phyloP scores from a whole-genome alignment of 2,888 invertebrate genomes.

The Rosalia funebris region DNA sequence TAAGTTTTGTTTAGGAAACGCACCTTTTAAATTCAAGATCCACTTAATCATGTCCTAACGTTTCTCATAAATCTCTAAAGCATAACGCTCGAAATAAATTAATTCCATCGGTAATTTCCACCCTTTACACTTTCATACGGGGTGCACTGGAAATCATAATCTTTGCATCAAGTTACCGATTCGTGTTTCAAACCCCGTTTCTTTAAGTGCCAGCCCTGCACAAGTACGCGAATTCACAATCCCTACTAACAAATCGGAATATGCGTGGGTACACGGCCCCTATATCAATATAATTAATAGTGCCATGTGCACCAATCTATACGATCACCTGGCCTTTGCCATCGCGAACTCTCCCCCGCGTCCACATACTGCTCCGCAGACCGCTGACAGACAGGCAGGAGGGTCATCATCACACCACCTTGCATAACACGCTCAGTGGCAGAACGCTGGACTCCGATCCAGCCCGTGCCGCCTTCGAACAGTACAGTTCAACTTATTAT shows the following conservation, averaged over 20 bases:
- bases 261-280: conserved; percentile 40
- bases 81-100: too few relatives aligned
- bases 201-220: too few relatives aligned
- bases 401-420: conserved; percentile 28
- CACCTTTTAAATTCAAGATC: too few relatives aligned
- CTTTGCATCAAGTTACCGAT: too few relatives aligned
- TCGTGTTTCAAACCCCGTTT: too few relatives aligned
- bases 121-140: too few relatives aligned
- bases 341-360: conserved; percentile 41
- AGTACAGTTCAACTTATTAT: neutral
- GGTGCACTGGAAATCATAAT: too few relatives aligned
- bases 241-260: conserved; percentile 43
- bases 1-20: too few relatives aligned
- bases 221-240: conserved; percentile 36
- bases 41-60: too few relatives aligned
- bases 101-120: too few relatives aligned
- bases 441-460: neutral
- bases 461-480: too few relatives aligned
- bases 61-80: too few relatives aligned
- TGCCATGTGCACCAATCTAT: conserved; percentile 59
- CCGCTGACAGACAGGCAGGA: conserved; percentile 28
- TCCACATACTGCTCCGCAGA: conserved; percentile 35
- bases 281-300: conserved; percentile 54
- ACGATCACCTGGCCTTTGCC: conserved; percentile 54
- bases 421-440: conserved; percentile 10